Percentiles rank a stretch among this genome's conserved stretches.
phyloP scores from a whole-genome alignment of 2,113 vertebrate species.

The Solea senegalensis region DNA sequence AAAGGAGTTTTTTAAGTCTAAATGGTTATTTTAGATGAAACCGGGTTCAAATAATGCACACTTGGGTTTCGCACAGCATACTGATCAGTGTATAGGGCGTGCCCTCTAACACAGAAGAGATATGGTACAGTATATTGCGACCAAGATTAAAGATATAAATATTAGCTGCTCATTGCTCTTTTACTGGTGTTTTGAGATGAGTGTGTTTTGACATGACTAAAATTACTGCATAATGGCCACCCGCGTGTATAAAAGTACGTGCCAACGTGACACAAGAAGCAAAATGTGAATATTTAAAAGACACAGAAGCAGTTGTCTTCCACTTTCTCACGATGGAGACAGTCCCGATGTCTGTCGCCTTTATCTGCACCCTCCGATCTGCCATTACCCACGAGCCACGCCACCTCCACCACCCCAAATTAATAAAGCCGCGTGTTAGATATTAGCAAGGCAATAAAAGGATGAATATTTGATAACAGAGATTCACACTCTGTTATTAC shows the following conservation, averaged over 20 bases:
- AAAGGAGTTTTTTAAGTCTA: conserved; percentile 20
- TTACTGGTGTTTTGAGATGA: conserved; percentile 41
- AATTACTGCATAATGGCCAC: conserved; percentile 36
- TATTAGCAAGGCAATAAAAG: conserved; percentile 81
- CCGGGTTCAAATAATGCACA: conserved; percentile 25
- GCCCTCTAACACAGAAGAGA: conserved; percentile 41
- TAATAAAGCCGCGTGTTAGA: conserved; percentile 76
- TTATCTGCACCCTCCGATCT: conserved; percentile 66
- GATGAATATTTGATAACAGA: conserved; percentile 81
- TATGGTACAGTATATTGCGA: conserved; percentile 49
- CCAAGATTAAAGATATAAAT: conserved; percentile 67
- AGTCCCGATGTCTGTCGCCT: conserved; percentile 48
- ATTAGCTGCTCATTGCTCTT: conserved; percentile 62
- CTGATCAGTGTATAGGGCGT: conserved; percentile 17
- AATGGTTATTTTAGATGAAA: conserved; percentile 37
- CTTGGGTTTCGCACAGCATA: conserved; percentile 9
- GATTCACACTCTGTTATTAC: conserved; percentile 74
- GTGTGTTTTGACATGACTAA: conserved; percentile 51
- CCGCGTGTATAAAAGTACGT: conserved; percentile 30
- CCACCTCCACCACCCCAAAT: conserved; percentile 67
- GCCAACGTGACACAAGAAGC: conserved; percentile 34
- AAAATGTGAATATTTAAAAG: conserved; percentile 61
- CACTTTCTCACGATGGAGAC: conserved; percentile 27
- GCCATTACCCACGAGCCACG: conserved; percentile 53
- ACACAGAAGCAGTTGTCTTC: conserved; percentile 40